Base-by-base conservation (phyloP, 2,888 invertebrate genomes). In the Sceliomorpha sp. region DNA sequence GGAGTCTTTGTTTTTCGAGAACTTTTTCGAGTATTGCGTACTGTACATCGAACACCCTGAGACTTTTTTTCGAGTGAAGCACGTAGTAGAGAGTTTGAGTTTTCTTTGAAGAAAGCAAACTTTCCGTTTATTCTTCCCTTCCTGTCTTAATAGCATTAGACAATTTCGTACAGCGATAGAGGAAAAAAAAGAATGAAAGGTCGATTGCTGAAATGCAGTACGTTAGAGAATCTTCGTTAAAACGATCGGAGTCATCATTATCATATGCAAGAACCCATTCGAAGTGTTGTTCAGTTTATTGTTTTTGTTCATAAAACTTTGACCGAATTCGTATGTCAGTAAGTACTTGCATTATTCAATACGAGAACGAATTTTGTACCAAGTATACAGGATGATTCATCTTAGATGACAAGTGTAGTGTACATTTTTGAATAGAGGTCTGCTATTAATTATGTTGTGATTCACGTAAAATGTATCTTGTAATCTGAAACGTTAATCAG, bases 71-170 rank as follows among this genome's bases (percentile, higher is more conserved):
- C 66, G 53, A 55, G 74, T 78, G 75, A 74, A 74, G 78, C 78
- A 80, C 79, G 73, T 73, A 72, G 73, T 78, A 74, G 74, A 72
- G 42, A 67, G 36, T 58, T 63, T 47, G 32, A 72, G 29, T 53
- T 68, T 60, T 59, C 45, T 32, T 50, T 39, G 27, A 67, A 20
- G 48, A 70, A 64, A 60, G 48, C 31, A 39, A 66, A 39, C 9
- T 50, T 53, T 51, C 67, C 29, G 39, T 59, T 48, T 29, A 51
- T 45, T 39, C 15, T 3, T 10, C 42, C 10, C 9, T 12, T 47
- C 44, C 51, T 26, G 12, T 9, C 36, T 29, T 26, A 10, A 24
- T 55, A 60, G 60, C 7, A 36, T 17, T 42, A 47, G 47, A 47
- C 7, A 47, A 42, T 27, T 40, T 48, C 55, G 55, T 48, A 53